phyloP scores from a whole-genome alignment of 37 sponge, comb jelly and placozoan genomes.

The Cladorhizidae sp. region DNA sequence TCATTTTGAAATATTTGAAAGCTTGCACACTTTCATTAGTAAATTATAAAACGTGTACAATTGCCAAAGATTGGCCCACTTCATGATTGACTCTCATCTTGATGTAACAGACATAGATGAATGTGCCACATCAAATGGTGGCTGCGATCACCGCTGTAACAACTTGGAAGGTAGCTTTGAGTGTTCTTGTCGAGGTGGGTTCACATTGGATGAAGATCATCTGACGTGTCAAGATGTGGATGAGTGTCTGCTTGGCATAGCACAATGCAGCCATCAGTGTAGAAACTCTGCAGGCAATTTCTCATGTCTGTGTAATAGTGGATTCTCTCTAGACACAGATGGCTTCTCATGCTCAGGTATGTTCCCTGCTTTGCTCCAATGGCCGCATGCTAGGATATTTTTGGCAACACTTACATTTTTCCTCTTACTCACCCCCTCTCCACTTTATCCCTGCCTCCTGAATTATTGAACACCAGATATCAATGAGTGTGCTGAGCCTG shows the following conservation, averaged over 20 bases:
- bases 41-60: too few species aligned
- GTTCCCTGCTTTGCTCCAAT: too few species aligned
- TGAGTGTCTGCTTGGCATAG: neutral
- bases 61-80: too few species aligned
- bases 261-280: constrained; percentile 22
- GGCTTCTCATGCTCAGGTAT: constrained; percentile 8
- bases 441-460: too few species aligned
- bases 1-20: too few species aligned
- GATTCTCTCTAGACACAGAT: constrained; percentile 18
- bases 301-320: constrained; percentile 16
- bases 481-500: constrained; percentile 28
- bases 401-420: too few species aligned
- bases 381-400: too few species aligned
- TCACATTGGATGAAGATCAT: neutral
- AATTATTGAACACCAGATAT: constrained; percentile 18
- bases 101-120: constrained; percentile 51
- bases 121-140: constrained; percentile 24
- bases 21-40: too few species aligned
- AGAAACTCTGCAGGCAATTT: neutral
- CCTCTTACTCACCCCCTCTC: neutral
- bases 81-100: too few species aligned
- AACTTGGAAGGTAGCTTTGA: constrained; percentile 4
- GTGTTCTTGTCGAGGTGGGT: constrained; percentile 23
- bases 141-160: constrained; percentile 17
- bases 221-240: neutral